These are phyloP conservation scores for Leucoraja ocellata DNA, from an alignment of 2,797 vertebrate species.

Conservation along the genomic window DNA sequence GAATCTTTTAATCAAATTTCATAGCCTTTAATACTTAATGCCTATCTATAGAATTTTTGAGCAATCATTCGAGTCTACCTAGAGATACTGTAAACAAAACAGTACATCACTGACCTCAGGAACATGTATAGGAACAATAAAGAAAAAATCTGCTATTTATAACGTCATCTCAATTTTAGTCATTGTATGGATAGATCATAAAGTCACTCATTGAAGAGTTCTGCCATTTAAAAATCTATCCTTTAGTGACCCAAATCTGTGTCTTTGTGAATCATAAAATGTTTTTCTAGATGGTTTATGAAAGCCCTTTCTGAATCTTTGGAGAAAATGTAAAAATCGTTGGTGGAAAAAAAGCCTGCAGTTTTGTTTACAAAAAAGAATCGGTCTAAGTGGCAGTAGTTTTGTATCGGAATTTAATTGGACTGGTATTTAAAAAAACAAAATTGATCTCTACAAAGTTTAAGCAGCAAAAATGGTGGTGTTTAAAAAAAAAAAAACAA, in stretches of 20 bases:
- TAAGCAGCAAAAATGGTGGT: conserved; percentile 21
- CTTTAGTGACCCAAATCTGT: not conserved
- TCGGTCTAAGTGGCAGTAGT: not conserved
- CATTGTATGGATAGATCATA: not conserved
- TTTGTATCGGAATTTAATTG: conserved; percentile 14
- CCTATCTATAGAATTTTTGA: not conserved
- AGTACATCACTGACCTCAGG: conserved; percentile 70
- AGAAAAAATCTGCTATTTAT: conserved; percentile 26
- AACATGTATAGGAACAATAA: conserved; percentile 43
- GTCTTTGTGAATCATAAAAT: conserved; percentile 19
- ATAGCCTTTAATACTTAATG: not conserved
- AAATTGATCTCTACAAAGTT: not conserved
- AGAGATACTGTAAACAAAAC: conserved; percentile 51
- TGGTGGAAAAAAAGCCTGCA: not conserved
- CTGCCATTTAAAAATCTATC: conserved; percentile 24
- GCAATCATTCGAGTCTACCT: conserved; percentile 30
- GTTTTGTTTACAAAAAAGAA: conserved; percentile 29
- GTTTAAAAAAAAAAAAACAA: not conserved
- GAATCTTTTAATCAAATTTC: not conserved
- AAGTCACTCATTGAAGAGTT: not conserved
- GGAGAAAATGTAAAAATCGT: conserved; percentile 28
- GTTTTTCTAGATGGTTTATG: conserved; percentile 36
- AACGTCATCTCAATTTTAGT: conserved; percentile 21
- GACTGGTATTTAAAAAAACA: not conserved
- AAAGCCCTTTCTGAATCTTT: conserved; percentile 30